Percentiles rank a stretch among this genome's conserved stretches.
Conservation (phyloP, 2,797 vertebrate species). For the Bradypodion pumilum region DNA sequence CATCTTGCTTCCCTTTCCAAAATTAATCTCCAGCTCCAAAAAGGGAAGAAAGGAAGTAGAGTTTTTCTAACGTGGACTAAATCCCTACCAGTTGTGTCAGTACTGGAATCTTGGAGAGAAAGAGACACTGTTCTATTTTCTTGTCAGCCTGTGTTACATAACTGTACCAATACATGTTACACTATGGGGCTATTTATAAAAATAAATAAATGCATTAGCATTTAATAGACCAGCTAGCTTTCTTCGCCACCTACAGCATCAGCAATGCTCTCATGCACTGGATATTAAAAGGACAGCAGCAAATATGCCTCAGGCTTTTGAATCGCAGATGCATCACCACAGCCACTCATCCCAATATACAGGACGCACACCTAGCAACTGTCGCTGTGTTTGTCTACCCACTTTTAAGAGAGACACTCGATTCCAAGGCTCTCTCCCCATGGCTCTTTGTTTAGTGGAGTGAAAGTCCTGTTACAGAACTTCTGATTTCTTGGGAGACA, state of each 20-base stretch:
- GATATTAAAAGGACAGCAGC: constrained; percentile 25
- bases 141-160: constrained; percentile 66
- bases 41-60: constrained; percentile 74
- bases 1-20: constrained; percentile 54
- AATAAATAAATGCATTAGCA: constrained; percentile 16
- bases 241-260: constrained; percentile 59
- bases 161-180: constrained; percentile 56
- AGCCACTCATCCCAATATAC: not conserved
- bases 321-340: constrained; percentile 12
- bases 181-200: constrained; percentile 17
- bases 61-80: constrained; percentile 46
- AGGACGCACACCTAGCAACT: constrained; percentile 33
- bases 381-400: not conserved
- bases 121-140: constrained; percentile 64
- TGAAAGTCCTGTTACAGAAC: not conserved
- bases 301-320: constrained; percentile 26
- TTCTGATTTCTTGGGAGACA: too few relatives aligned
- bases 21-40: constrained; percentile 66
- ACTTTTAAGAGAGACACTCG: not conserved
- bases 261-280: constrained; percentile 43
- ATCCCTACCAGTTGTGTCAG: constrained; percentile 41
- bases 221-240: constrained; percentile 59
- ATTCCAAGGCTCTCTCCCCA: accelerated
- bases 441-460: not conserved
- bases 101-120: constrained; percentile 46